phyloP scores from a whole-genome alignment of 2,797 vertebrate species.

The Urocyon cinereoargenteus region DNA sequence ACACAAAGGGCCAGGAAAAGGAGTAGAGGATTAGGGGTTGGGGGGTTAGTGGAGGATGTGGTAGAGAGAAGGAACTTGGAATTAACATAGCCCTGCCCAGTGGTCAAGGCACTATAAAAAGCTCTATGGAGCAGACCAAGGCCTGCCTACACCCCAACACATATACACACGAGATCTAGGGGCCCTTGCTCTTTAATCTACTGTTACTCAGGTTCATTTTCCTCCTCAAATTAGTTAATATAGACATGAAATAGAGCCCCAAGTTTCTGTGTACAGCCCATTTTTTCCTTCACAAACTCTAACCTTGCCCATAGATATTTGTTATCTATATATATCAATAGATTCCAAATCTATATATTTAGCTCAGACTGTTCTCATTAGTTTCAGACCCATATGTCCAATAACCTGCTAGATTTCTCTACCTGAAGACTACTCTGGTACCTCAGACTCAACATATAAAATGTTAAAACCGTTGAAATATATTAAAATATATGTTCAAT shows the following conservation, averaged over 20 bases:
- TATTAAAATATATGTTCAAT: not conserved
- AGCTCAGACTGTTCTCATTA: not conserved
- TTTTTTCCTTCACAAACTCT: conserved; percentile 36
- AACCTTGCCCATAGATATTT: conserved; percentile 4
- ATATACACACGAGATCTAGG: not conserved
- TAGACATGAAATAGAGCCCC: not conserved
- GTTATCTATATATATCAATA: not conserved
- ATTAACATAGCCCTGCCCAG: not conserved
- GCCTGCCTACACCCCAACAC: not conserved
- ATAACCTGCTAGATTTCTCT: not conserved
- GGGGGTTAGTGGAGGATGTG: not conserved
- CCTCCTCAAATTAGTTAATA: not conserved
- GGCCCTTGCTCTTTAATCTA: not conserved
- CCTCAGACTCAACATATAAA: not conserved
- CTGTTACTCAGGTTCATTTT: not conserved
- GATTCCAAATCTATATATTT: not conserved
- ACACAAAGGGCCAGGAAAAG: not conserved
- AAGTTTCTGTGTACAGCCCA: not conserved
- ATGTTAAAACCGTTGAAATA: conserved; percentile 1
- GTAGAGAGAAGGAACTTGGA: not conserved
- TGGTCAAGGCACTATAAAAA: not conserved
- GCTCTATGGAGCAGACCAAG: not conserved
- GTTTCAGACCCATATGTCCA: not conserved
- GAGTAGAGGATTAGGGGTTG: not conserved
- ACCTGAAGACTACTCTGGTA: not conserved